Conservation (phyloP, 2,888 invertebrate species). For the Cristatella mucedo region DNA sequence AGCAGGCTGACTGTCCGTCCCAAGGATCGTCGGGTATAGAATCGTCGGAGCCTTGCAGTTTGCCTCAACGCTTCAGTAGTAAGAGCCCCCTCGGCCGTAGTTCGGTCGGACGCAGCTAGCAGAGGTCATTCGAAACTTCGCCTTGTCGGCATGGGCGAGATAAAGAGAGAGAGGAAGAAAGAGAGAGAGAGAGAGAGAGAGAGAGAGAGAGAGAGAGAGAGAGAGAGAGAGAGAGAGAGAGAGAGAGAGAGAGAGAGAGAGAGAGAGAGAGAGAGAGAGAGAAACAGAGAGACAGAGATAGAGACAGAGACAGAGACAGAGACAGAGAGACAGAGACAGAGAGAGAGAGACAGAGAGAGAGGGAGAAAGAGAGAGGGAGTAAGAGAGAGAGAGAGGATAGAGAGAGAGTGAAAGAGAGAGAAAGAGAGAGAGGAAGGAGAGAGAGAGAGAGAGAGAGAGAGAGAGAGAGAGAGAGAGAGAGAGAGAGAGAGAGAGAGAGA, state of each 20-base stretch:
- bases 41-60: no score
- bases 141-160: no score
- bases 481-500: conserved; percentile 3
- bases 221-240: conserved; percentile 12
- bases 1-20: no score
- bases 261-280: neutral
- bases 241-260: conserved; percentile 4
- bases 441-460: conserved; percentile 6
- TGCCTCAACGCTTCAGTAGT: no score
- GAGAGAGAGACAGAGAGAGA: conserved; percentile 1
- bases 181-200: conserved; percentile 12
- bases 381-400: neutral
- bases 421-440: conserved; percentile 2
- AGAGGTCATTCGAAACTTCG: no score
- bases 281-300: no score
- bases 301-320: neutral
- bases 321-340: neutral
- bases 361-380: neutral
- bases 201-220: conserved; percentile 12
- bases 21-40: no score
- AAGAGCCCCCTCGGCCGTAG: no score
- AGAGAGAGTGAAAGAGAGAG: neutral
- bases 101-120: no score
- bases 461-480: conserved; percentile 8
- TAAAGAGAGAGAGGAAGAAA: neutral